phyloP scores from a whole-genome alignment of 2,113 vertebrate species.

The Haliaeetus leucogaster region DNA sequence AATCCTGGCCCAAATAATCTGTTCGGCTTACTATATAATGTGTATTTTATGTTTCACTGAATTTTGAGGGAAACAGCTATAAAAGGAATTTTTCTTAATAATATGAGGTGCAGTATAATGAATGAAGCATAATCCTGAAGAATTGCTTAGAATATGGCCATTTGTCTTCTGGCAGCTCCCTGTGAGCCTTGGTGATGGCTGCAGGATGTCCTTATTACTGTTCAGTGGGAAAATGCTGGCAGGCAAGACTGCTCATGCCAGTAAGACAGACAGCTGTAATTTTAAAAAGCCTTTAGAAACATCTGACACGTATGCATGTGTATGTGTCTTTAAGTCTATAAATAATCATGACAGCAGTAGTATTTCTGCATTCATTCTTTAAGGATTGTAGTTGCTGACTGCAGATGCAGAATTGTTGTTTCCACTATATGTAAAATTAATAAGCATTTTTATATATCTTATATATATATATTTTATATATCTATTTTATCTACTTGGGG shows the following conservation, averaged over 20 bases:
- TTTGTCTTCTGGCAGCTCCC: conserved; percentile 3
- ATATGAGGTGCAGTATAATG: not conserved
- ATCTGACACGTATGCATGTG: not conserved
- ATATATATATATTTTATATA: not conserved
- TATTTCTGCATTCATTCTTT: not conserved
- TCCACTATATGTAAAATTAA: not conserved
- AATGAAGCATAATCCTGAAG: conserved; percentile 9
- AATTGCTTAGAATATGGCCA: not conserved
- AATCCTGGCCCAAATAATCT: not conserved
- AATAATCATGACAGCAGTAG: not conserved
- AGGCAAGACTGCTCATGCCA: not conserved
- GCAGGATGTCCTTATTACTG: not conserved
- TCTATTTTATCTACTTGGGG: not conserved
- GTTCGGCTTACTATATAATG: not conserved
- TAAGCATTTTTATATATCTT: not conserved
- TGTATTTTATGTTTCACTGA: not conserved
- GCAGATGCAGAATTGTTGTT: not conserved
- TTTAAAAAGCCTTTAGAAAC: not conserved
- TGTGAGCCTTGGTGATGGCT: not conserved
- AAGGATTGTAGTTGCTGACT: not conserved
- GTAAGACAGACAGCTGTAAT: not conserved
- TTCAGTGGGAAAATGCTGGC: not conserved
- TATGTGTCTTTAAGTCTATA: not conserved
- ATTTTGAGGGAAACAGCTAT: not conserved
- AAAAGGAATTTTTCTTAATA: conserved; percentile 8